phyloP scores from a whole-genome alignment of 92 coral and sea anemone species.

The Galaxea fascicularis region DNA sequence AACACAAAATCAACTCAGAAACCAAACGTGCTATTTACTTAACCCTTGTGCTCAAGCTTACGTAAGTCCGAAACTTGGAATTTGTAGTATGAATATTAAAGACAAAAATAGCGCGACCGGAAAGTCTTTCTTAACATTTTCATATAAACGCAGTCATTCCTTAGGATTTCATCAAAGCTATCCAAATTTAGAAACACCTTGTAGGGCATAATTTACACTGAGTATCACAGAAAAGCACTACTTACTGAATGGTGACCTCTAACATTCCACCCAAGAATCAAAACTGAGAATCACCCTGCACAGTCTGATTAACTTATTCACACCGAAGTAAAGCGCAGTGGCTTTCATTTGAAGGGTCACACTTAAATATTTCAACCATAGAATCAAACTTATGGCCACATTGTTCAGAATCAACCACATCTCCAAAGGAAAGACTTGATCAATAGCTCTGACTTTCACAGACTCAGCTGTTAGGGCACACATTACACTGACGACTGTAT shows the following conservation, averaged over 20 bases:
- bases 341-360: not conserved
- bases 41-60: not conserved
- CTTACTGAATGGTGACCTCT: no score
- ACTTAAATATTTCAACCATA: not conserved
- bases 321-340: not conserved
- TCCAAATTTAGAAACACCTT: conserved; percentile 4
- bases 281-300: no score
- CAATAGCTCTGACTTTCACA: no score
- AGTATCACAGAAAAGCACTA: not conserved
- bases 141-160: not conserved
- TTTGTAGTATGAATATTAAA: not conserved
- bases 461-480: no score
- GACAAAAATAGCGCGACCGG: not conserved
- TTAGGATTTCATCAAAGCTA: not conserved
- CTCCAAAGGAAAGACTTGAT: no score
- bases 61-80: not conserved
- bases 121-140: not conserved
- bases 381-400: not conserved
- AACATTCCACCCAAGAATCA: no score
- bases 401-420: no score
- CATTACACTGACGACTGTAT: no score
- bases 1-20: not conserved
- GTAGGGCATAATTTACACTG: not conserved
- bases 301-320: not conserved
- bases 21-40: not conserved